Percentiles rank a stretch among this genome's conserved stretches.
These are phyloP conservation scores for cat (Felis catus) DNA, from an alignment of 2,113 vertebrate genomes.

Conservation along the genomic window F.catus_Fca126_mat1.0 CM031414.1:41448001-41448500, in stretches of 20 bases:
- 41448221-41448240: neutral
- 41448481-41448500: neutral
- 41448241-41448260: conserved; percentile 38
- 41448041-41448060: conserved; percentile 23
- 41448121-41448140: conserved; percentile 55
- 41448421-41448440: conserved; percentile 60
- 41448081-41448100: conserved; percentile 58
- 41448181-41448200: conserved; percentile 45
- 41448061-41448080: conserved; percentile 69
- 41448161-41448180: conserved; percentile 37
- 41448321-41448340: neutral
- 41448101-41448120: conserved; percentile 40
- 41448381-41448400: conserved; percentile 63
- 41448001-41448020: conserved; percentile 54
- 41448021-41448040: neutral
- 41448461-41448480: conserved; percentile 34
- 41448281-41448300: conserved; percentile 60
- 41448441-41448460: conserved; percentile 82
- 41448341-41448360: conserved; percentile 56
- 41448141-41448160: conserved; percentile 32
- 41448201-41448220: neutral
- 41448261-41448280: conserved; percentile 46
- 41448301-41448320: neutral
- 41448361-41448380: conserved; percentile 52
- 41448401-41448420: conserved; percentile 74